Conservation (phyloP, 2,797 vertebrate genomes). For the Pseudomugil gertrudae region DNA sequence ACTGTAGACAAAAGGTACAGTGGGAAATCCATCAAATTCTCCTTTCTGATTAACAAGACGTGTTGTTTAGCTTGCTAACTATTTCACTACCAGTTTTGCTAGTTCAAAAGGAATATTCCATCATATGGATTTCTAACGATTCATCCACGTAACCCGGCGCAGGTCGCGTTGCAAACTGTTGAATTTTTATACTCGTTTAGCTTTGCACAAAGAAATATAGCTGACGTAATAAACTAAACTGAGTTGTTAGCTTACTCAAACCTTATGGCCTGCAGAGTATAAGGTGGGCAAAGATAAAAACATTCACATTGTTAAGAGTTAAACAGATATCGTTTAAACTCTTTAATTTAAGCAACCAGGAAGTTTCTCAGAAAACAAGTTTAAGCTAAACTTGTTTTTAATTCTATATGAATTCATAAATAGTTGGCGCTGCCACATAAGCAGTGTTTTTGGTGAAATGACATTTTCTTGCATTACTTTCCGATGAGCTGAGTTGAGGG, state of each 20-base stretch:
- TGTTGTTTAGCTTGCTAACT: constrained; percentile 28
- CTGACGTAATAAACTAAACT: no score
- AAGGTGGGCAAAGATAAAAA: neutral
- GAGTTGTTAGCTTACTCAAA: neutral
- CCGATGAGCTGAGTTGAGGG: neutral
- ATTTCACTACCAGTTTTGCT: constrained; percentile 15
- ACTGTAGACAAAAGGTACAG: constrained; percentile 32
- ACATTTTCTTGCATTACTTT: no score
- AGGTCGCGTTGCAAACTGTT: neutral
- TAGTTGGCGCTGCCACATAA: neutral
- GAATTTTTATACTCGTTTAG: neutral
- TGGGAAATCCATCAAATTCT: accelerated
- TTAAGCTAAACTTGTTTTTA: no score
- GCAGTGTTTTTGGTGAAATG: neutral
- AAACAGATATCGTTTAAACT: neutral
- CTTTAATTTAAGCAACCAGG: neutral
- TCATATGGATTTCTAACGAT: constrained; percentile 7
- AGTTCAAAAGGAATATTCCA: constrained; percentile 2
- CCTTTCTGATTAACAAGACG: neutral
- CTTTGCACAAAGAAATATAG: neutral
- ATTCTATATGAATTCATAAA: neutral
- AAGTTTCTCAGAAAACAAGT: no score
- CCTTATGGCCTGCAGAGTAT: neutral
- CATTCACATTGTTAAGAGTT: neutral
- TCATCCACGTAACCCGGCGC: neutral